A percentile compares a stretch with the other conserved stretches of the same genome.
Conservation (phyloP, 1,140 invertebrate genomes). For the Chrysomallon squamiferum region DNA sequence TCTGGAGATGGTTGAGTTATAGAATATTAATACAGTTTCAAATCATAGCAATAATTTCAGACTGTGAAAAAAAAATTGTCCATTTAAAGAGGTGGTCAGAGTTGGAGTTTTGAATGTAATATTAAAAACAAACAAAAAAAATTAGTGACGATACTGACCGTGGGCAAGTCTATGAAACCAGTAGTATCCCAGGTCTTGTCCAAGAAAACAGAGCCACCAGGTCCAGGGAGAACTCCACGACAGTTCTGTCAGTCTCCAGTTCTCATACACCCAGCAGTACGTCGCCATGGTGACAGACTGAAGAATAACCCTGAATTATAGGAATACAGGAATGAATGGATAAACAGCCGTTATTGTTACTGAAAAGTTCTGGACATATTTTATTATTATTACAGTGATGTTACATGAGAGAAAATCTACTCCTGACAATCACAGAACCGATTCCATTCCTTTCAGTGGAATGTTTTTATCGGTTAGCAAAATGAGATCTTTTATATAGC, state of each 20-base stretch:
- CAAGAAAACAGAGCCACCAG: constrained; percentile 80
- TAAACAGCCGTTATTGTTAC: constrained; percentile 24
- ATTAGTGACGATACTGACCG: no score
- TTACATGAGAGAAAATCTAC: background rate
- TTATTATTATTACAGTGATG: background rate
- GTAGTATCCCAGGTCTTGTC: constrained; percentile 89
- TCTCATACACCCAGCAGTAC: constrained; percentile 79
- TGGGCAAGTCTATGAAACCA: constrained; percentile 90
- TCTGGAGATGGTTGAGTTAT: no score
- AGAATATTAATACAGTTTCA: no score
- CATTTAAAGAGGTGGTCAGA: no score
- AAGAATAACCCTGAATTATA: constrained; percentile 70
- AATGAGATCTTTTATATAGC: no score
- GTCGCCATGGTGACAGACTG: constrained; percentile 74
- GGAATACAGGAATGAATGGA: background rate
- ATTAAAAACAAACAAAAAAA: no score
- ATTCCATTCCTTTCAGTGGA: no score
- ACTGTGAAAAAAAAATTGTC: no score
- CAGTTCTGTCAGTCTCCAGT: constrained; percentile 74
- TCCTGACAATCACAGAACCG: background rate
- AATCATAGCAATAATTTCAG: no score
- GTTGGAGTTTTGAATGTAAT: no score
- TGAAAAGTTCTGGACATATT: background rate
- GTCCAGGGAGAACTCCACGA: constrained; percentile 79
- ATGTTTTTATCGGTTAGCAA: no score